Evolutionary conservation across 1,140 invertebrate species (phyloP).

Genomic region (Conus ventricosus): DNA sequence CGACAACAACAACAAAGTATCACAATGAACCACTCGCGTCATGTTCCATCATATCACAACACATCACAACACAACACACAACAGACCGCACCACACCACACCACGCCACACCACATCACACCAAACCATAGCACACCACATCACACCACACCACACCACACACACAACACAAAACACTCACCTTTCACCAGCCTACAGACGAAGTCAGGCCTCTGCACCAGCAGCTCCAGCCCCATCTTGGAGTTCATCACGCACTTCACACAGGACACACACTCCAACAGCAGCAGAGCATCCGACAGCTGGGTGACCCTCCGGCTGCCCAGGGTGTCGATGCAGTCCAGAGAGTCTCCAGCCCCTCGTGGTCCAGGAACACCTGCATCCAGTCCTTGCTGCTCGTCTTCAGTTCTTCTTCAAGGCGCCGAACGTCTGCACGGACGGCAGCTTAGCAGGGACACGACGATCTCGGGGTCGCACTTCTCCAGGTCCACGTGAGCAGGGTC

Average conservation of each 20-base stretch:
- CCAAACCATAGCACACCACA: not conserved
- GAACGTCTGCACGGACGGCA: constrained; percentile 74
- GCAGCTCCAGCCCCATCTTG: constrained; percentile 75
- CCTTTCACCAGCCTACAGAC: constrained; percentile 74
- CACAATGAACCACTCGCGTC: no score
- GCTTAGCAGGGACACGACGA: constrained; percentile 72
- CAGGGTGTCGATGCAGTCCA: constrained; percentile 75
- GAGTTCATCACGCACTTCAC: constrained; percentile 77
- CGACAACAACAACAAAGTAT: no score
- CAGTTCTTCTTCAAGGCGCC: constrained; percentile 74
- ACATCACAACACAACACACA: not conserved
- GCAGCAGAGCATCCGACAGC: constrained; percentile 73
- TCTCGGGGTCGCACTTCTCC: constrained; percentile 69
- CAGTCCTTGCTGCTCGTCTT: constrained; percentile 70
- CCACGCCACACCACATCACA: not conserved
- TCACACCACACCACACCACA: not conserved
- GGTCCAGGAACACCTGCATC: constrained; percentile 76
- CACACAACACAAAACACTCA: constrained; percentile 49
- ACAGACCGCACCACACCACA: not conserved
- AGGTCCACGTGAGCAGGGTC: constrained; percentile 54
- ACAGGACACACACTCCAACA: constrained; percentile 76
- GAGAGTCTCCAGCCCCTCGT: constrained; percentile 75
- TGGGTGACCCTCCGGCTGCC: constrained; percentile 63
- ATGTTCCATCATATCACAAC: no score
- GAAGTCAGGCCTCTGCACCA: constrained; percentile 74